Evolutionary conservation across 2,888 invertebrate species (phyloP), one percentile per base, ranked within the genome.

Genomic region (Cremastinae sp.): DNA sequence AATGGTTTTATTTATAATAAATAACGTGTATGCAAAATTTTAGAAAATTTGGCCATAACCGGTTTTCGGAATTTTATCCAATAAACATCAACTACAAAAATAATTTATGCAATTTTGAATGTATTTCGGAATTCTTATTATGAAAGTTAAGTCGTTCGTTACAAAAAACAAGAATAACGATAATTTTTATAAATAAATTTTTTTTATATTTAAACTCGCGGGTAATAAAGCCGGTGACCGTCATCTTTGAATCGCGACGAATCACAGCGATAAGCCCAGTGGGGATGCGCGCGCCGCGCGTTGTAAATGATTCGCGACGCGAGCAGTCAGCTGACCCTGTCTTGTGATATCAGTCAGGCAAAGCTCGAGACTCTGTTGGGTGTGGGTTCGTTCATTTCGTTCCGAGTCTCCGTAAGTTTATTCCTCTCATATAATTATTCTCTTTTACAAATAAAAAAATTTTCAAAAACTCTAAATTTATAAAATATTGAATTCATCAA

Each of bases 241-340:
- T 41, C 74, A 74, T 74, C 18, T 69, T 62, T 37, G 35, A 3
- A 8, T 39, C 68, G 55, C 74, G 74, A 74, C 61, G 37, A 49
- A 9, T 4, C 9, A 41, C 41, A 22, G 39, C 14, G 62, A 28
- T 16, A 39, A 45, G 14, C n/a, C n/a, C n/a, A n/a, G 20, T 12
- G 56, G 9, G 10, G 51, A 47, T 28, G 28, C n/a, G 71, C 55
- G 58, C 53, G 64, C 59, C 53, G 61, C 66, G 55, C 41, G 28
- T 75, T 75, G 75, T 43, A 45, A 75, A 72, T 51, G 61, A 43
- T 35, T 14, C 37, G 22, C 16, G 56, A 64, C 9, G 41, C 53
- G 72, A 68, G 68, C 87, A 85, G 89, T 90, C 90, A 90, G 90
- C 90, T 90, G 90, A 89, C 89, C 69, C 87, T 83, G 88, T 89